Conservation (phyloP, 2,888 invertebrate genomes). For the Bellardia bayeri region DNA sequence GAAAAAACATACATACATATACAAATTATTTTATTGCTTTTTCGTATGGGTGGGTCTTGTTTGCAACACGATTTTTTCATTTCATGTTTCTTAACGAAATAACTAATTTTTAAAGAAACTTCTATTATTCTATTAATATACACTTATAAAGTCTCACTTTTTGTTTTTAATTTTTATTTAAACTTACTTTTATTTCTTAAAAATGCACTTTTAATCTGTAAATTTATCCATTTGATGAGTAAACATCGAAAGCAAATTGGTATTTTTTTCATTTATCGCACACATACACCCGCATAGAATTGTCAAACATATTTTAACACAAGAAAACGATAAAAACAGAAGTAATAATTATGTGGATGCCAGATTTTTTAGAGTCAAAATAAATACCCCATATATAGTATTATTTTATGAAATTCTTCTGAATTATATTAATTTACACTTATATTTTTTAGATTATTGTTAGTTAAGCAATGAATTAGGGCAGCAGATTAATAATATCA, state of each 20-base stretch:
- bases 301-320: constrained; percentile 57
- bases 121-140: not conserved
- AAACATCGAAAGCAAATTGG: constrained; percentile 68
- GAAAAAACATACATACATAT: constrained; percentile 20
- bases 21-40: constrained; percentile 9
- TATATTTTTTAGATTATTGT: too few species aligned
- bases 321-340: constrained; percentile 33
- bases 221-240: constrained; percentile 72
- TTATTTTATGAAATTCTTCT: too few species aligned
- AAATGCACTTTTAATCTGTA: constrained; percentile 38
- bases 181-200: constrained; percentile 48
- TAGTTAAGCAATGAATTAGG: too few species aligned
- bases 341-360: not conserved
- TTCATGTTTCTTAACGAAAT: not conserved
- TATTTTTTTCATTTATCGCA: constrained; percentile 59
- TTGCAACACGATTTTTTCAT: constrained; percentile 41
- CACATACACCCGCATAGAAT: constrained; percentile 68
- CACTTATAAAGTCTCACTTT: not conserved
- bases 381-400: not conserved
- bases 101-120: not conserved
- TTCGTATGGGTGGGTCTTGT: constrained; percentile 74
- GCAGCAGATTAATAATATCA: too few species aligned
- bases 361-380: not conserved
- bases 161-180: not conserved
- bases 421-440: too few species aligned